Evolutionary conservation across 2,797 vertebrate species (phyloP), one percentile per base, ranked within the genome.

Genomic region (Siniperca scherzeri): DNA sequence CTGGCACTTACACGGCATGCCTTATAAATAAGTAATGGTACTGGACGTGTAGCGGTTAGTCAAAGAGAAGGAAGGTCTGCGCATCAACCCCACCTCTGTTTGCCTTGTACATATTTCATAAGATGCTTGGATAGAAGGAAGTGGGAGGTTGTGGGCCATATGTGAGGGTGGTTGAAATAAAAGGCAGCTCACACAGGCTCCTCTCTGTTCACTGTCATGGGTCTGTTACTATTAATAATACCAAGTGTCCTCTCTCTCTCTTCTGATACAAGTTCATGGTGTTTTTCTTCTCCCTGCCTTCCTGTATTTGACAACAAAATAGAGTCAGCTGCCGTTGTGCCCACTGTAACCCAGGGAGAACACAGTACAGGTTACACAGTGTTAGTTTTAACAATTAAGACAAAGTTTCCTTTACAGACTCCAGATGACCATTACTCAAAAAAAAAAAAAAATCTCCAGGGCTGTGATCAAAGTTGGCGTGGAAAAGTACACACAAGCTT

Each of bases 91-190:
- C 95, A 95, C 95, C 95, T 96, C 96, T 96, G 95, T 96, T 96
- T 96, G 95, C 93, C 80, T 96, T 95, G 94, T 96, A 94, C 95
- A 96, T 96, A 96, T 96, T 96, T 96, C 94, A 96, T 96, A 95
- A 95, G 94, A 94, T 93, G 92, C 84, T 89, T 84, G 92, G 91
- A 80, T 86, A 83, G 90, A 85, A 90, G 87, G 87, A 84, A 79
- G 89, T 86, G 89, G 90, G 82, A 90, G 86, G 91, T 87, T 90
- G 91, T 81, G 91, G 93, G 91, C 80, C 86, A 76, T 90, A 90
- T 85, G 91, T 91, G 90, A 90, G 90, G 87, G 86, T 90, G 90
- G 92, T 56, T 93, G 92, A 90, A 95, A 96, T 96, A 96, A 96
- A 96, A 96, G 93, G 93, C 91, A 85, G 91, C 92, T 90, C 92